These are phyloP conservation scores for Syrista parreyssii DNA, from an alignment of 2,888 invertebrate species.

Conservation along the genomic window DNA sequence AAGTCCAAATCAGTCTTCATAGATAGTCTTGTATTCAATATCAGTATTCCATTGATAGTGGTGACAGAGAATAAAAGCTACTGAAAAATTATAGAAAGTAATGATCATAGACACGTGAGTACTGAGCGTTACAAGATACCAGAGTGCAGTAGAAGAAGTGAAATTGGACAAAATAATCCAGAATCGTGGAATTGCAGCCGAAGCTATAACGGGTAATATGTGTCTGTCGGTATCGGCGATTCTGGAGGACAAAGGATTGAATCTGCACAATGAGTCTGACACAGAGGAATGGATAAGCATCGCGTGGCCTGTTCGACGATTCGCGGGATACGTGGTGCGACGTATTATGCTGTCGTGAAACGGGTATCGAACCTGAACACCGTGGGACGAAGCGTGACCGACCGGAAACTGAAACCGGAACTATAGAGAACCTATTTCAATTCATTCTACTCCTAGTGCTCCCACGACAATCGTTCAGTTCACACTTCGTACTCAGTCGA, in stretches of 20 bases:
- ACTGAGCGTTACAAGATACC: background rate
- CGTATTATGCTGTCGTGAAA: background rate
- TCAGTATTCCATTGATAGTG: background rate
- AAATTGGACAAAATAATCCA: background rate
- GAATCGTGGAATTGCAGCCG: background rate
- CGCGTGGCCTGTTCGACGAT: background rate
- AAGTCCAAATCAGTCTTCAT: background rate
- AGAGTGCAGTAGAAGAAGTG: background rate
- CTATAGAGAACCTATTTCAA: constrained; percentile 41
- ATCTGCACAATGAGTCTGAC: background rate
- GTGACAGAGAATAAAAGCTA: background rate
- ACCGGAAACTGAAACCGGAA: constrained; percentile 54
- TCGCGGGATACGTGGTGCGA: background rate
- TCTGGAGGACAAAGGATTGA: background rate
- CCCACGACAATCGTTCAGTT: constrained; percentile 44
- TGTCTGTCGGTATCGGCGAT: background rate
- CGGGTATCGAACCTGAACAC: constrained; percentile 35
- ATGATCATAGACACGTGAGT: background rate
- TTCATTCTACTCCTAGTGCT: constrained; percentile 32
- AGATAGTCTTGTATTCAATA: background rate
- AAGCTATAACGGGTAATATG: background rate
- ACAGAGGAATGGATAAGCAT: background rate
- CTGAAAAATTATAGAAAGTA: background rate
- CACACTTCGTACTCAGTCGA: constrained; percentile 33
- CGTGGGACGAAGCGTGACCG: constrained; percentile 38